phyloP scores from a whole-genome alignment of 2,888 invertebrate genomes.

The Alviniconcha strummeri region DNA sequence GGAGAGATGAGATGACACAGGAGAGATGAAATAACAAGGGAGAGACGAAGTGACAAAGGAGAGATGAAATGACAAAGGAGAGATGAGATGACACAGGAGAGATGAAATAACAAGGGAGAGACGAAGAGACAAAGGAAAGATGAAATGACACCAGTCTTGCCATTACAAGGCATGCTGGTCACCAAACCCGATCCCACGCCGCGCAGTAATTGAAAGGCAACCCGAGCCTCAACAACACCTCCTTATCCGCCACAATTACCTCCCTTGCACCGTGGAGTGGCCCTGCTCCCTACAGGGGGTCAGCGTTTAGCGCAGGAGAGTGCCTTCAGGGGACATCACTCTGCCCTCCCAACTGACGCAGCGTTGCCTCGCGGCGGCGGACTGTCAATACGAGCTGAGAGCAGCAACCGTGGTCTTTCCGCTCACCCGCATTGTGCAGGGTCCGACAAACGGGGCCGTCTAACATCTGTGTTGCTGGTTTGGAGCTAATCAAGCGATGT shows the following conservation, averaged over 20 bases:
- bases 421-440: too few relatives aligned
- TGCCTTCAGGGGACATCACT: conserved; percentile 4
- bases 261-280: neutral
- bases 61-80: too few relatives aligned
- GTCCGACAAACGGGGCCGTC: too few relatives aligned
- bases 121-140: neutral
- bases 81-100: too few relatives aligned
- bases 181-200: neutral
- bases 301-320: neutral
- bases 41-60: too few relatives aligned
- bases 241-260: neutral
- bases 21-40: neutral
- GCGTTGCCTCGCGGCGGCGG: neutral
- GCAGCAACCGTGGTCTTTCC: too few relatives aligned
- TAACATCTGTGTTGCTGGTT: too few relatives aligned
- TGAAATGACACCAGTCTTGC: conserved; percentile 1
- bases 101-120: too few relatives aligned
- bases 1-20: neutral
- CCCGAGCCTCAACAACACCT: neutral
- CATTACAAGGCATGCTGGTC: neutral
- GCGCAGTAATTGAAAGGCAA: neutral
- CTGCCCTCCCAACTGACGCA: neutral
- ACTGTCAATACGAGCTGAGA: too few relatives aligned
- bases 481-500: too few relatives aligned
- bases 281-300: neutral